phyloP scores from a whole-genome alignment of 2,113 vertebrate species.

The Marmota flaviventris region DNA sequence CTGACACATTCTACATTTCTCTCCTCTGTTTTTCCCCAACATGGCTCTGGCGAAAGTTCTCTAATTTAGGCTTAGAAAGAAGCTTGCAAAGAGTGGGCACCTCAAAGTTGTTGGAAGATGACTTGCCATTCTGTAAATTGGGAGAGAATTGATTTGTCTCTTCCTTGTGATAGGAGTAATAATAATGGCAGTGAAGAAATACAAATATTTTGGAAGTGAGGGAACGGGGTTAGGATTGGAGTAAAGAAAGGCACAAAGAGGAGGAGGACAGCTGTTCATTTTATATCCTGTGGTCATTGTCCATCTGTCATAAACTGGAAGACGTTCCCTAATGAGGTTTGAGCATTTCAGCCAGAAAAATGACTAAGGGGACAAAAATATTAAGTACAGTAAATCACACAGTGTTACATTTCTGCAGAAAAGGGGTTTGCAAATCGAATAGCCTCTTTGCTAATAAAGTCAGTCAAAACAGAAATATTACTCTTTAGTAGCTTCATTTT shows the following conservation, averaged over 20 bases:
- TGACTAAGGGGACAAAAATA: conserved; percentile 59
- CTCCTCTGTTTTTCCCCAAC: conserved; percentile 19
- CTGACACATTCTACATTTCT: background rate
- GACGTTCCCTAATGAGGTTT: conserved; percentile 57
- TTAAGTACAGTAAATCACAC: conserved; percentile 65
- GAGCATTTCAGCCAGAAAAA: conserved; percentile 65
- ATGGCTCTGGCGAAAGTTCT: background rate
- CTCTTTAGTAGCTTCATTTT: conserved; percentile 7
- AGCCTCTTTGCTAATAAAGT: conserved; percentile 28
- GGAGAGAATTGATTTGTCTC: background rate
- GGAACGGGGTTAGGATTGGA: background rate
- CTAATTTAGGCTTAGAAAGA: background rate
- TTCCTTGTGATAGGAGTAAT: background rate
- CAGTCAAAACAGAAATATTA: conserved; percentile 17
- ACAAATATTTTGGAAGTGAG: conserved; percentile 53
- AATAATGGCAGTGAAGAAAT: background rate
- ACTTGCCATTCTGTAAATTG: background rate
- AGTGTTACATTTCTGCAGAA: conserved; percentile 55
- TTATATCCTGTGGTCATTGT: conserved; percentile 76
- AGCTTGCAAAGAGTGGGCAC: background rate
- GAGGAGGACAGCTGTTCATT: conserved; percentile 73
- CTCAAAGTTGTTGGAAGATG: background rate
- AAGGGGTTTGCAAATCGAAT: conserved; percentile 1
- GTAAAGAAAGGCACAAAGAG: conserved; percentile 24
- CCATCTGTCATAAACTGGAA: conserved; percentile 72